Percentiles rank a stretch among this genome's conserved stretches.
These are phyloP conservation scores for Lacerta bilineata DNA, from an alignment of 2,797 vertebrate species.

Conservation along the genomic window DNA sequence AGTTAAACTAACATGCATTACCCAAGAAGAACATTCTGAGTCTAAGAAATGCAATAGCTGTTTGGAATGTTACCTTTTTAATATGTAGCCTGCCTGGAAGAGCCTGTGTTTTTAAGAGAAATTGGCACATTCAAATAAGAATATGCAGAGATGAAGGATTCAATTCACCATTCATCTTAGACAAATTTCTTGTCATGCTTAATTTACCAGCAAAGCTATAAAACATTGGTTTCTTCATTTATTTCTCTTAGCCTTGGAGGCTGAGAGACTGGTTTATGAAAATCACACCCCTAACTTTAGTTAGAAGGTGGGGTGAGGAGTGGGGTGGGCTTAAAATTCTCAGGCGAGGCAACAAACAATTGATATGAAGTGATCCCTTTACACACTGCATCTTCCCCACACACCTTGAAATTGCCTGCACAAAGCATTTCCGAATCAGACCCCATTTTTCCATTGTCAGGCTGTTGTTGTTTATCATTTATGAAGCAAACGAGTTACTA, in stretches of 20 bases:
- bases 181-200: constrained; percentile 62
- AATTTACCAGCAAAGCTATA: constrained; percentile 59
- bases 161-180: constrained; percentile 48
- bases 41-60: not conserved
- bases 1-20: constrained; percentile 24
- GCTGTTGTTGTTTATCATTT: constrained; percentile 69
- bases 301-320: not conserved
- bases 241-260: constrained; percentile 45
- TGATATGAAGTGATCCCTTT: no score
- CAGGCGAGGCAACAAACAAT: no score
- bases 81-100: constrained; percentile 27
- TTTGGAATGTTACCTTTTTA: constrained; percentile 35
- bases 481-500: constrained; percentile 52
- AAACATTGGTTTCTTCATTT: constrained; percentile 60
- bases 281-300: constrained; percentile 41
- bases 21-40: constrained; percentile 17
- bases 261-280: constrained; percentile 46
- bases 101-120: constrained; percentile 34
- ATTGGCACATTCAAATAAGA: constrained; percentile 24
- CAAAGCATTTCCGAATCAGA: constrained; percentile 37
- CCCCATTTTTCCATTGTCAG: constrained; percentile 47
- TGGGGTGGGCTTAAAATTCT: no score
- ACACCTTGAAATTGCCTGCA: constrained; percentile 39
- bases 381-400: not conserved
- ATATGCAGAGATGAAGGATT: constrained; percentile 39